Evolutionary conservation across 2,797 vertebrate species (phyloP).

Genomic region (Florisuga fusca): DNA sequence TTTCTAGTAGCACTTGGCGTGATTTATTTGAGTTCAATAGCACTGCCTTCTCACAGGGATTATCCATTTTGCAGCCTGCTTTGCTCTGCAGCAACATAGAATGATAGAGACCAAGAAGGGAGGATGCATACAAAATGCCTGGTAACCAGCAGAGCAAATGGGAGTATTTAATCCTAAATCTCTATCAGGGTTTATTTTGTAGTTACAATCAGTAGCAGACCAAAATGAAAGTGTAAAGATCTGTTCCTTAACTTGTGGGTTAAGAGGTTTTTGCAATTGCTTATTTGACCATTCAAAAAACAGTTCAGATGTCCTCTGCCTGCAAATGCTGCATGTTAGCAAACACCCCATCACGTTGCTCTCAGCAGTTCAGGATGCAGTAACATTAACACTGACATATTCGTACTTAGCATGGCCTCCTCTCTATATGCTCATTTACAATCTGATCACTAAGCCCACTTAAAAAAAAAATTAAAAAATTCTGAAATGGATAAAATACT

Average conservation of each 20-base stretch:
- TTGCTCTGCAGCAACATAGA: slow-evolving; percentile 33
- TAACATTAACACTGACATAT: slow-evolving; percentile 55
- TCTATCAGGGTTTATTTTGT: background rate
- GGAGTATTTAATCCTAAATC: slow-evolving; percentile 28
- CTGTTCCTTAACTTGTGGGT: background rate
- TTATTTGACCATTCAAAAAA: slow-evolving; percentile 32
- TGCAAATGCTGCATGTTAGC: slow-evolving; percentile 20
- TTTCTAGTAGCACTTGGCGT: slow-evolving; percentile 49
- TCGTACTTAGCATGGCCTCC: slow-evolving; percentile 70
- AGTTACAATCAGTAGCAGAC: background rate
- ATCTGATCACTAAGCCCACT: slow-evolving; percentile 81
- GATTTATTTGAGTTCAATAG: slow-evolving; percentile 63
- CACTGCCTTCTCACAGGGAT: background rate
- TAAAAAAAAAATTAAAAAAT: slow-evolving; percentile 67
- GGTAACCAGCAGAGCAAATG: background rate
- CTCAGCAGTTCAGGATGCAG: slow-evolving; percentile 40
- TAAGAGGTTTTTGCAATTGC: background rate
- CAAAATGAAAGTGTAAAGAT: background rate
- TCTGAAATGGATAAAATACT: slow-evolving; percentile 80
- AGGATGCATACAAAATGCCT: background rate
- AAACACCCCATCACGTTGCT: background rate
- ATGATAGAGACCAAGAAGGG: slow-evolving; percentile 10
- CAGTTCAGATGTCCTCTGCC: background rate
- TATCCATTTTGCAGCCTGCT: slow-evolving; percentile 50
- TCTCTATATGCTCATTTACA: slow-evolving; percentile 79